phyloP scores from a whole-genome alignment of 2,797 vertebrate genomes.

The Erpetoichthys calabaricus region DNA sequence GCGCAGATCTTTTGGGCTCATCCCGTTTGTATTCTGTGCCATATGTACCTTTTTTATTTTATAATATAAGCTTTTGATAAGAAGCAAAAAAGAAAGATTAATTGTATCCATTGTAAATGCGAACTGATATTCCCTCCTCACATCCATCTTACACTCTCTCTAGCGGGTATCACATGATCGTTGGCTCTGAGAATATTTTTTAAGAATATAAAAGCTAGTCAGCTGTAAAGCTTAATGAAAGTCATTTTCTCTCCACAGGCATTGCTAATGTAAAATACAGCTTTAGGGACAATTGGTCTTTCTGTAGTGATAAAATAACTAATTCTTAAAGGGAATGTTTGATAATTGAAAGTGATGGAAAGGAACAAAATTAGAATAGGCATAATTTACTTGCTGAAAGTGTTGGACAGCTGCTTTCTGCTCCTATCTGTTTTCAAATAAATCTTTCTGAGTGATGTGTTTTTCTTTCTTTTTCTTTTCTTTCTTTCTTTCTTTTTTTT shows the following conservation, averaged over 20 bases:
- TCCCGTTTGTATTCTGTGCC: slow-evolving; percentile 15
- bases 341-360: slow-evolving; percentile 73
- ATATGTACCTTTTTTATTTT: slow-evolving; percentile 17
- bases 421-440: slow-evolving; percentile 60
- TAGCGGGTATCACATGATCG: slow-evolving; percentile 35
- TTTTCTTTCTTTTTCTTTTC: slow-evolving; percentile 58
- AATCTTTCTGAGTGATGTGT: slow-evolving; percentile 61
- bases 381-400: slow-evolving; percentile 64
- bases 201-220: slow-evolving; percentile 63
- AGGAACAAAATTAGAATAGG: slow-evolving; percentile 63
- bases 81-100: slow-evolving; percentile 56
- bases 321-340: slow-evolving; percentile 64
- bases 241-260: slow-evolving; percentile 62
- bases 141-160: slow-evolving; percentile 51
- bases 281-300: slow-evolving; percentile 68
- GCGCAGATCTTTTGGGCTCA: slow-evolving; percentile 12
- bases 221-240: slow-evolving; percentile 73
- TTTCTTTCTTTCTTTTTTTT: slow-evolving; percentile 48
- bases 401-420: slow-evolving; percentile 53
- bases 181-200: slow-evolving; percentile 54
- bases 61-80: slow-evolving; percentile 46
- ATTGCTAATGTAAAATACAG: slow-evolving; percentile 53
- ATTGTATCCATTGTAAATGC: slow-evolving; percentile 67
- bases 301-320: slow-evolving; percentile 61
- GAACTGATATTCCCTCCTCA: slow-evolving; percentile 54